Evolutionary conservation across 2,113 vertebrate genomes (phyloP), one percentile per base, ranked within the genome.

Genomic region (Oenanthe oenanthe): DNA sequence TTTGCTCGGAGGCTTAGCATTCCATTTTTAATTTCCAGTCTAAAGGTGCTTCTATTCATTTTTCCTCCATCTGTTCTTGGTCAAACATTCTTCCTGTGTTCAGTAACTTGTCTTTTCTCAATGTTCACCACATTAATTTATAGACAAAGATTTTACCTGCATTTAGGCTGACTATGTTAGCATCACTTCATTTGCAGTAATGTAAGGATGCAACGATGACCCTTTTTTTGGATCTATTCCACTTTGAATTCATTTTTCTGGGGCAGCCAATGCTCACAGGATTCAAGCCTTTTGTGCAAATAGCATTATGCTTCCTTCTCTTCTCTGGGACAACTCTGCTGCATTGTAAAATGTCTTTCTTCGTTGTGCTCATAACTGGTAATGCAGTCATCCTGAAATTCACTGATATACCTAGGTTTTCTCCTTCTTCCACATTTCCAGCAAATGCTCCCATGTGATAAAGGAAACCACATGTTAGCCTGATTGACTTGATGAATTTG

Each of bases 1-100:
- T 96, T 93, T 95, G 32, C 60, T 89, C 61, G 56, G 78, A 68
- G 63, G 58, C 57, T 89, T 84, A 89, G 51, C 36, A 36, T 26
- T 84, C 43, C 1, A 1, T 70, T 83, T 92, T 83, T 85, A 31
- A 58, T 86, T 95, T 92, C 72, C 47, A 73, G 0, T 11, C 8
- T 34, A 65, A 63, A 76, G 26, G 20, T 92, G 15, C 38, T 78
- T 32, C 20, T 79, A 1, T 72, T 79, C 20, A 56, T 92, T 94
- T 94, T 85, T 50, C 19, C 38, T 70, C 42, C 15, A 15, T 80
- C 67, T 86, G 12, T 45, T 91, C 62, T 73, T 67, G 12, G 25
- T 80, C 65, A 88, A 79, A 73, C 12, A 54, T 57, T 88, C 34
- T 60, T 56, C 58, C 17, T 61, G 22, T 5, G 0, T 62, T 87